Evolutionary conservation across 2,797 vertebrate genomes (phyloP), one percentile per base, ranked within the genome.

Genomic region (Hypotaenidia okinawae): DNA sequence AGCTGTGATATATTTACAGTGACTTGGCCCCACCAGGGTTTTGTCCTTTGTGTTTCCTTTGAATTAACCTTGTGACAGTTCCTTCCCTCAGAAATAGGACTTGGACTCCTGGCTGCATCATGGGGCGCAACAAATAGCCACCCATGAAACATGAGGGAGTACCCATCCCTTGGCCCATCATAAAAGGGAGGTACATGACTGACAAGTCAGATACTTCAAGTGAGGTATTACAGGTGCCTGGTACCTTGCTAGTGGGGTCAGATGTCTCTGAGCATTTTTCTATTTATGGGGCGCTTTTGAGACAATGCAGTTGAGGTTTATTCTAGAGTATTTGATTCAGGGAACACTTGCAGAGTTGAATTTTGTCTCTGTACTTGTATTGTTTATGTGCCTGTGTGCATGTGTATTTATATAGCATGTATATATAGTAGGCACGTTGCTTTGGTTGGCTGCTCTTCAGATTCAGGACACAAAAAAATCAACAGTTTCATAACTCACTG

Each of bases 401-500:
- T 59, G 32, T 52, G 22, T 24, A 27, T 84, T 72, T 95, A 62
- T 76, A 32, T 51, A 33, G 43, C 16, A 0, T 43, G 9, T 75
- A 18, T 43, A 62, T 82, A 69, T 39, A 21, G 25, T 30, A 75
- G 41, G 25, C 62, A 68, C 23, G 13, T 47, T 80, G 57, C 63
- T 82, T 66, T 89, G 80, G 43, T 77, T 94, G 75, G 33, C 35
- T 93, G 81, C 61, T 91, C 54, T 75, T 92, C 64, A 91, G 66
- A 72, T 72, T 92, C 76, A 93, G 69, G 41, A 75, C 35, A 87
- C 49, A 87, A 64, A 93, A 61, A 88, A 90, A 61, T 28, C 57
- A 79, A 66, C n/a, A 81, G 84, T 95, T 90, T 90, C 78, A 82
- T 93, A 95, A 95, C 54, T 89, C 72, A 84, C 47, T 81, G 24